A percentile compares a stretch with the other conserved stretches of the same genome.
Evolutionary conservation across 2,797 vertebrate genomes (phyloP).

Genomic region (Orientallactaga sibirica): DNA sequence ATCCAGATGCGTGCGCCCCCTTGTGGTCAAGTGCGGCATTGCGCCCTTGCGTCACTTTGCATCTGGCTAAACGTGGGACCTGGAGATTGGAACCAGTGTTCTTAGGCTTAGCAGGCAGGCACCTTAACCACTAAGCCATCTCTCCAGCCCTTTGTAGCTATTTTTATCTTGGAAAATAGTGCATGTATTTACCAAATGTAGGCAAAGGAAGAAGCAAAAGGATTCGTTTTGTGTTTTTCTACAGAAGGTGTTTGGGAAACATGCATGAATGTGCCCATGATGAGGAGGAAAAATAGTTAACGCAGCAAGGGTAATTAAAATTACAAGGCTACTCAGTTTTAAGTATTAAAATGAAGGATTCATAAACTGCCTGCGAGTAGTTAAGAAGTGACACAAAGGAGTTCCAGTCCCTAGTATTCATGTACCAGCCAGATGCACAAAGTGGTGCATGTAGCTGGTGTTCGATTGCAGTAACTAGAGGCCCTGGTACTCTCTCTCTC

Average conservation of each 20-base stretch:
- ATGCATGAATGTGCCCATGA: not conserved
- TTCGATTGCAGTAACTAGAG: too few species aligned
- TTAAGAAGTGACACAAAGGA: constrained; percentile 36
- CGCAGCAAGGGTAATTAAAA: not conserved
- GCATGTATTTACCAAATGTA: not conserved
- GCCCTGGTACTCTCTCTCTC: too few species aligned
- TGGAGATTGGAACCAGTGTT: too few species aligned
- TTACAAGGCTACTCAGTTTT: not conserved
- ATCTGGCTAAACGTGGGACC: too few species aligned
- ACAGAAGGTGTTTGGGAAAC: constrained; percentile 35
- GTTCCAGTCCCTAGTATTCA: too few species aligned
- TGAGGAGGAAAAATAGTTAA: not conserved
- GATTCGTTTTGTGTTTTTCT: not conserved
- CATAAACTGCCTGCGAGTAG: not conserved
- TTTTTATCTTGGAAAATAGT: not conserved
- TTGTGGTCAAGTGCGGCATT: too few species aligned
- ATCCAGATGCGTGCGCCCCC: too few species aligned
- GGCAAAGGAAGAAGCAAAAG: not conserved
- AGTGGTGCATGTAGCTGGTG: too few species aligned
- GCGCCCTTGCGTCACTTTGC: too few species aligned
- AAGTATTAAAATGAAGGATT: not conserved
- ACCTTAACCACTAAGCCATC: too few species aligned
- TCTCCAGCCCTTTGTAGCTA: not conserved
- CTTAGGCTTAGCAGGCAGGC: too few species aligned
- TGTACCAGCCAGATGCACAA: too few species aligned